Percentiles rank a stretch among this genome's conserved stretches.
Conservation (phyloP, 1,140 invertebrate species). For the Drosophila parvula region DNA sequence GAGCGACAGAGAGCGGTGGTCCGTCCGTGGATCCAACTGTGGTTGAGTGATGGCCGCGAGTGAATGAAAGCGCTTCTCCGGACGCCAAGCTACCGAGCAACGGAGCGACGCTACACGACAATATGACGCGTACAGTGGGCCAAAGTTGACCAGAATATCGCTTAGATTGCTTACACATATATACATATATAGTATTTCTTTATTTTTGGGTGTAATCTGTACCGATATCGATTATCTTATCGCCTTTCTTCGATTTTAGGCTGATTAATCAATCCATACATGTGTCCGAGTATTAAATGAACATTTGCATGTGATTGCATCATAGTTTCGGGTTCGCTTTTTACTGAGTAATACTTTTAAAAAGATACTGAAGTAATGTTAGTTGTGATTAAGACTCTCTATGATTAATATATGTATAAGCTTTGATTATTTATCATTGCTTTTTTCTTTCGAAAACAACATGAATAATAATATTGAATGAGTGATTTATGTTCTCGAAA, state of each 20-base stretch:
- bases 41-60: constrained; percentile 25
- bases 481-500: neutral
- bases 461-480: neutral
- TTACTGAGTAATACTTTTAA: neutral
- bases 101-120: neutral
- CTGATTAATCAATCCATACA: constrained; percentile 24
- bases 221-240: constrained; percentile 28
- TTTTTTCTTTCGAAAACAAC: too few species aligned
- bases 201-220: constrained; percentile 1
- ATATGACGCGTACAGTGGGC: constrained; percentile 14
- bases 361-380: neutral
- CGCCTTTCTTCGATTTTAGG: constrained; percentile 13
- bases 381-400: neutral
- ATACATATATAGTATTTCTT: neutral
- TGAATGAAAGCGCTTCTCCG: constrained; percentile 26
- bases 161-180: neutral
- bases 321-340: neutral
- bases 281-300: neutral
- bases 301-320: constrained; percentile 11
- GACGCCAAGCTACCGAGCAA: constrained; percentile 5
- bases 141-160: neutral
- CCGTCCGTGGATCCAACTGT: constrained; percentile 26
- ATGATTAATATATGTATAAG: neutral
- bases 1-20: neutral
- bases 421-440: too few species aligned